Percentiles rank a stretch among this genome's conserved stretches.
Conservation (phyloP, 2,888 invertebrate genomes). For the Drosophila peninsularis region DNA sequence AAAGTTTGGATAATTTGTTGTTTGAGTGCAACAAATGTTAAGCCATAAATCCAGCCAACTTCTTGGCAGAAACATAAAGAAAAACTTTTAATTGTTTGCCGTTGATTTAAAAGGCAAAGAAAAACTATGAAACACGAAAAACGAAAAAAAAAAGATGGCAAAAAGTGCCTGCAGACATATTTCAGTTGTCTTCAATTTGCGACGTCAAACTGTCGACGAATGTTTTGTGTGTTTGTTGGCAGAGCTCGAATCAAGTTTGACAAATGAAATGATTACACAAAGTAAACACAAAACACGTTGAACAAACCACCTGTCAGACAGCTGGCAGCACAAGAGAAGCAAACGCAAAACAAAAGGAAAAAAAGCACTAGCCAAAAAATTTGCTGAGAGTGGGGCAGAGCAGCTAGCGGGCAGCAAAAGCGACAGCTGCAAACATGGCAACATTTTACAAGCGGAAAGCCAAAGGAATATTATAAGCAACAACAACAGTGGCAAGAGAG, state of each 20-base stretch:
- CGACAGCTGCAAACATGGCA: constrained; percentile 49
- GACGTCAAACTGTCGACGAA: constrained; percentile 61
- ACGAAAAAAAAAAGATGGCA: not conserved
- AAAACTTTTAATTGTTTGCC: constrained; percentile 5
- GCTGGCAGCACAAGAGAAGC: constrained; percentile 28
- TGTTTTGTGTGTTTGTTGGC: constrained; percentile 29
- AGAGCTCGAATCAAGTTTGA: constrained; percentile 71
- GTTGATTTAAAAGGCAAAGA: constrained; percentile 2
- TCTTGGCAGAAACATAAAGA: not conserved
- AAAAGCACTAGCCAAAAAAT: constrained; percentile 16
- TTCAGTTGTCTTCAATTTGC: constrained; percentile 34
- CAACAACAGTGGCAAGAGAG: constrained; percentile 22
- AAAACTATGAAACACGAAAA: not conserved
- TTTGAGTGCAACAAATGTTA: not conserved
- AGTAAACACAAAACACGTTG: constrained; percentile 69
- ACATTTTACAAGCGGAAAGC: constrained; percentile 74
- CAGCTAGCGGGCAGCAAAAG: constrained; percentile 12
- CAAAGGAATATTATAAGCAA: constrained; percentile 73
- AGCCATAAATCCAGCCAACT: not conserved
- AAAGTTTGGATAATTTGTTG: not conserved
- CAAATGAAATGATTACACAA: constrained; percentile 79
- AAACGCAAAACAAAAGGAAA: constrained; percentile 6
- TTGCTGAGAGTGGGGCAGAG: not conserved
- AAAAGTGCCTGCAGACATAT: constrained; percentile 13
- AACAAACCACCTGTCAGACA: constrained; percentile 76